phyloP scores from a whole-genome alignment of 1,140 invertebrate species.

The Lamellibrachia luymesi region DNA sequence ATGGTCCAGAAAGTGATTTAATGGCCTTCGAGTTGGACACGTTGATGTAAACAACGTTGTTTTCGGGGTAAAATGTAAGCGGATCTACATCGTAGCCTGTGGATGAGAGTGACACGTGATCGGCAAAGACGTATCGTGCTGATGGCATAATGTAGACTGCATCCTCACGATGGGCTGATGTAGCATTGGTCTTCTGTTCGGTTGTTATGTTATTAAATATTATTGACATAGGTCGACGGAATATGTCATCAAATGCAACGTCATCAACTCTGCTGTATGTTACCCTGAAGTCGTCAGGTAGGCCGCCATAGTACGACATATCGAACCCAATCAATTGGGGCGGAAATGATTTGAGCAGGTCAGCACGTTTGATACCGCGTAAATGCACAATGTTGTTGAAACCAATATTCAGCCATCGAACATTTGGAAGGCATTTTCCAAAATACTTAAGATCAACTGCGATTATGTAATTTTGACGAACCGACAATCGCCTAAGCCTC shows the following conservation, averaged over 20 bases:
- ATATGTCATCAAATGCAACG: background rate
- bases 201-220: background rate
- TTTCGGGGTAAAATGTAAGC: background rate
- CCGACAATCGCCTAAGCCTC: background rate
- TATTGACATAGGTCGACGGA: background rate
- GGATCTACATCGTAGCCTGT: background rate
- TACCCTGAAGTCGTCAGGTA: background rate
- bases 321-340: background rate
- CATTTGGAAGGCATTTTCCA: background rate
- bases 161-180: background rate
- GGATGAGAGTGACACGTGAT: background rate
- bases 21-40: background rate
- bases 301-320: background rate
- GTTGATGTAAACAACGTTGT: background rate
- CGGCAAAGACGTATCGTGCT: background rate
- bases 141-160: background rate
- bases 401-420: too few species aligned
- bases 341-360: background rate
- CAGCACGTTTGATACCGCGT: too few species aligned
- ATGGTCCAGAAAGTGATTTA: background rate
- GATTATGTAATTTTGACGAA: background rate
- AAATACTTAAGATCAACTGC: background rate
- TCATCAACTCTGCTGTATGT: background rate
- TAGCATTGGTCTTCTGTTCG: background rate
- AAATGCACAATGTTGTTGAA: too few species aligned